Evolutionary conservation across 2,797 vertebrate genomes (phyloP), one percentile per base, ranked within the genome.

Genomic region (Aldrovandia affinis): DNA sequence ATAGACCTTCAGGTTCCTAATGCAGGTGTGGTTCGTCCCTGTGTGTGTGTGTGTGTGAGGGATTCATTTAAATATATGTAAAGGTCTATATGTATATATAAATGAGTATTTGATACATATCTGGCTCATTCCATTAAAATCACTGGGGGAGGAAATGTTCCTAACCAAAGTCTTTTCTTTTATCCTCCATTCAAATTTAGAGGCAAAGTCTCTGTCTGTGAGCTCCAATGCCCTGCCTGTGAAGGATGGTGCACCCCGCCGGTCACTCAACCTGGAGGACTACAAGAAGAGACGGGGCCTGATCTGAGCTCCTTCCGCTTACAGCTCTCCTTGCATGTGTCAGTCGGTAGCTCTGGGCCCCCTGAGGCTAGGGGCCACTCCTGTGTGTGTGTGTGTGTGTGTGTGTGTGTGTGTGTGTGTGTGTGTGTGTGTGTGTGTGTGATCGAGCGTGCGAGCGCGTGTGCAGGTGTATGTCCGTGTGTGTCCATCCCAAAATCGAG

Each of bases 221-320:
- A 98, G 97, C 88, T 98, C 98, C 84, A 99, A 98, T 79, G 96
- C 97, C 30, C 96, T 99, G 65, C 97, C 98, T 14, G 97, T 98
- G 92, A 99, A 99, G 93, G 98, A 99, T 78, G 98, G 98, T 39
- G 98, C 98, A 55, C 98, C 98, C 18, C 96, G 98, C 82, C 94
- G 98, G 90, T 99, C 98, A 78, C 93, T 99, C 89, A 99, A 99
- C 91, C 95, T 99, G 94, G 98, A 99, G 91, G 98, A 99, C 96
- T 99, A 99, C 94, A 99, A 99, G 95, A 99, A 99, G 93, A 97
- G 98, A 91, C 96, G 98, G 93, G 98, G 98, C 65, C 97, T 99
- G 90, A 99, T 99, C 93, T 99, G 95, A 98, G 88, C 90, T 1
- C 89, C 88, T 84, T 44, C 92, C 92, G 86, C 90, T 92, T 93